Percentiles rank a stretch among this genome's conserved stretches.
phyloP scores from a whole-genome alignment of 2,113 vertebrate species.

The Struthio camelus region DNA sequence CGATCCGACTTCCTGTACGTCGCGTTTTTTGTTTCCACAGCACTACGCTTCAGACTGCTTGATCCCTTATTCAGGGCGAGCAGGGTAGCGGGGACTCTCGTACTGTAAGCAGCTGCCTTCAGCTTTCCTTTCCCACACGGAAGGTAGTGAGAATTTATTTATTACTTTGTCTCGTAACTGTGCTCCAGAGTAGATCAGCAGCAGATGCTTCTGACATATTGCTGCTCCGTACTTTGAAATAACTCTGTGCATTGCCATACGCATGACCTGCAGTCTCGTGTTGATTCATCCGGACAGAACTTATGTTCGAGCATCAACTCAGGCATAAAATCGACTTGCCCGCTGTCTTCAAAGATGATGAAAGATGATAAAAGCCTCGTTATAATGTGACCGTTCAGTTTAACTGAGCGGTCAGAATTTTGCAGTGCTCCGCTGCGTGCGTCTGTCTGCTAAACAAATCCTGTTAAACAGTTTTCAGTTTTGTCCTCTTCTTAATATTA shows the following conservation, averaged over 20 bases:
- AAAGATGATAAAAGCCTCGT: not conserved
- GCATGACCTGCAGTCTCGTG: accelerated
- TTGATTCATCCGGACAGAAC: not conserved
- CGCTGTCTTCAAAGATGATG: not conserved
- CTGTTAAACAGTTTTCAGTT: not conserved
- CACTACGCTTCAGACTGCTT: not conserved
- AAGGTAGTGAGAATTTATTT: not conserved
- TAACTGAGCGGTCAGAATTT: not conserved
- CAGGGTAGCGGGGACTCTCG: not conserved
- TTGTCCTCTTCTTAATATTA: not conserved
- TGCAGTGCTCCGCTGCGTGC: not conserved
- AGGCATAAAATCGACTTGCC: not conserved
- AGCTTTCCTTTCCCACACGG: accelerated
- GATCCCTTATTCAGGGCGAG: not conserved
- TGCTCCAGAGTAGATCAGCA: not conserved
- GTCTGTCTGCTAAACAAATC: not conserved
- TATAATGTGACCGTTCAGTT: not conserved
- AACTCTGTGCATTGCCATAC: not conserved
- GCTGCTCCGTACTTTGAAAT: not conserved
- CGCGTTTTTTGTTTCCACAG: not conserved
- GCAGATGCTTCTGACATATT: not conserved
- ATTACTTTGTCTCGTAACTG: not conserved
- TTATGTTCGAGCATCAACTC: not conserved
- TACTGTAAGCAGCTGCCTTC: not conserved
- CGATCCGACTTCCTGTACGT: not conserved